A percentile compares a stretch with the other conserved stretches of the same genome.
phyloP scores from a whole-genome alignment of 2,888 invertebrate species.

The Cephonodes hylas region DNA sequence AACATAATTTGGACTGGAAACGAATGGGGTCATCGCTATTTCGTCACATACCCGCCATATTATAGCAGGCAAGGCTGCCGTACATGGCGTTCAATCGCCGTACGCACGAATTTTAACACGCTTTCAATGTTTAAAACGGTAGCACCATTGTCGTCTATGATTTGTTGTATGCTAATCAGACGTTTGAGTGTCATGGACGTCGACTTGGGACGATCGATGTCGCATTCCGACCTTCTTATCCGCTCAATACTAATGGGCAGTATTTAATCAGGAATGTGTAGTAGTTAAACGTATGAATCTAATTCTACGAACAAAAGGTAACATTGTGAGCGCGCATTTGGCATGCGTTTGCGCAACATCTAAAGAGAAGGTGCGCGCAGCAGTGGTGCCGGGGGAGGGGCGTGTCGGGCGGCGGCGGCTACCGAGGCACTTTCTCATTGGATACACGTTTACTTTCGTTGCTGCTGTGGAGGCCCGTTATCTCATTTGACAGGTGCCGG shows the following conservation, averaged over 20 bases:
- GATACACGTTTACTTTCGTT: constrained; percentile 77
- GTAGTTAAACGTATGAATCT: neutral
- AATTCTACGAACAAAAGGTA: constrained; percentile 26
- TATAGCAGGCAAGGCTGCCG: neutral
- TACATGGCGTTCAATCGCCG: constrained; percentile 10
- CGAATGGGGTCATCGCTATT: neutral
- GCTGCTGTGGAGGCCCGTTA: constrained; percentile 66
- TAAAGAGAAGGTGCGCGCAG: constrained; percentile 63
- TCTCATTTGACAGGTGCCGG: constrained; percentile 77
- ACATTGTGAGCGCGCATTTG: constrained; percentile 51
- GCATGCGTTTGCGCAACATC: constrained; percentile 72
- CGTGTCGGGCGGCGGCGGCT: constrained; percentile 17
- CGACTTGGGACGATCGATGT: constrained; percentile 22
- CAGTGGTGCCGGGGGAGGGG: constrained; percentile 11
- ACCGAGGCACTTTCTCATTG: constrained; percentile 65
- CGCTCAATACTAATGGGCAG: neutral
- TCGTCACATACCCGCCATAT: neutral
- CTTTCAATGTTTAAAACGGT: constrained; percentile 45
- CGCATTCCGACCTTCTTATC: constrained; percentile 14
- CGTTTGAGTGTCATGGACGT: constrained; percentile 37
- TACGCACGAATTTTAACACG: constrained; percentile 22
- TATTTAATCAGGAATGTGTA: neutral
- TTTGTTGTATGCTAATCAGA: constrained; percentile 50
- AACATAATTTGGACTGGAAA: neutral
- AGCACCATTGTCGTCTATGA: constrained; percentile 31